Evolutionary conservation across 2,113 vertebrate genomes (phyloP), one percentile per base, ranked within the genome.

Genomic region (Struthio camelus): DNA sequence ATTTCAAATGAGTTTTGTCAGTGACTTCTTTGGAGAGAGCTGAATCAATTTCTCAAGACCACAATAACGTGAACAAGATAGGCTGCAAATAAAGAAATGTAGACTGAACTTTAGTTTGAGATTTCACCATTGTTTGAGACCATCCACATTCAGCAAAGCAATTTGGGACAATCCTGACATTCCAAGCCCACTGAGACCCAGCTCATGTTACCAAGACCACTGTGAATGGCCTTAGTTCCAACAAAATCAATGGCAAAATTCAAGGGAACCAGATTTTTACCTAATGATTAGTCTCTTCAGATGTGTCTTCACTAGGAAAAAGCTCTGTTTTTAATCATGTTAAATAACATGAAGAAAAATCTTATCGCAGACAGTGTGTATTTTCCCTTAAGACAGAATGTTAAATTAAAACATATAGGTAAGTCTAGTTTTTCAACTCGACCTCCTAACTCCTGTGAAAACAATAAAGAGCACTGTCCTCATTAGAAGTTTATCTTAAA

Each of bases 311-410:
- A 73, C 48, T 25, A 89, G 71, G 50, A 0, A 0, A 92, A 91
- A 94, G 24, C 64, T 80, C 66, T 91, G 44, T 2, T 87, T 95
- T 91, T 77, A 94, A 92, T 81, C 50, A 89, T 42, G 73, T 42
- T 89, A 94, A 91, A 56, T 70, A 95, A 82, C 27, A 87, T 9
- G 15, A 2, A 3, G 50, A 59, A 95, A 96, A 94, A 95, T 77
- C 73, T 91, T 80, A 72, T 0, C 36, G 84, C 70, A 73, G 71
- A 40, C 18, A 84, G 48, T 22, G 87, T 0, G 3, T 40, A 79
- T 92, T 87, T 92, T 91, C 70, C 90, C 75, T 82, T 69, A 92
- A 89, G 30, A 77, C 4, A 76, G 34, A 77, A 61, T 9, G 58
- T 30, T 77, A 56, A 89, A 84, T 85, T 94, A 92, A 90, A 62